These are phyloP conservation scores for Montipora sp. DNA, from an alignment of 64 coral and sea anemone species.

Conservation along the genomic window DNA sequence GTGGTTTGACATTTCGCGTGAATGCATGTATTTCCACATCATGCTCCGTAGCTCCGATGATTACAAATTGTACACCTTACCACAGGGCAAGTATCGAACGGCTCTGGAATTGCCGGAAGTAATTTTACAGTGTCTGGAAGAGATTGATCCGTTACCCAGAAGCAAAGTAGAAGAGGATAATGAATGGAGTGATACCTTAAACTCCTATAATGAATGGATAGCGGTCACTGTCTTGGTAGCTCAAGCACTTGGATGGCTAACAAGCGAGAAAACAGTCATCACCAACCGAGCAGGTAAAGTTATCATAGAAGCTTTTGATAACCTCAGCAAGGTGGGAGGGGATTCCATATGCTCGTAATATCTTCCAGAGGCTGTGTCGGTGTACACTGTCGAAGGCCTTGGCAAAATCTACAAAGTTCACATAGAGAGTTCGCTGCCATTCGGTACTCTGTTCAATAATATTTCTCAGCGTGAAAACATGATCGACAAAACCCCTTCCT, in stretches of 20 bases:
- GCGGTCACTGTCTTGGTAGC: not conserved
- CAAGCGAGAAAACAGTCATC: not conserved
- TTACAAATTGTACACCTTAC: constrained; percentile 9
- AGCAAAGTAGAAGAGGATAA: not conserved
- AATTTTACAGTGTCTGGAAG: not conserved
- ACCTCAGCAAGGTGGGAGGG: not conserved
- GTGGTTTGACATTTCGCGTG: not conserved
- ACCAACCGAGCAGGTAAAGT: constrained; percentile 3
- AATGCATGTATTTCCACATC: not conserved
- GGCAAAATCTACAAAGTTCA: constrained; percentile 58
- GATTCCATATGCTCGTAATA: constrained; percentile 16
- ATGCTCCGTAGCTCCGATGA: not conserved
- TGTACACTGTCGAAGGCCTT: constrained; percentile 45
- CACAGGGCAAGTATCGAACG: constrained; percentile 14
- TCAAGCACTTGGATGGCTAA: constrained; percentile 14
- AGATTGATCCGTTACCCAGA: not conserved
- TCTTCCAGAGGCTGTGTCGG: constrained; percentile 24
- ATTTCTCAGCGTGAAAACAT: constrained; percentile 24
- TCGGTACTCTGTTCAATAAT: constrained; percentile 10
- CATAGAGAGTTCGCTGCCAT: constrained; percentile 10
- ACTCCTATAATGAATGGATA: not conserved
- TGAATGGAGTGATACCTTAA: not conserved
- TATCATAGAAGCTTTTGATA: not conserved
- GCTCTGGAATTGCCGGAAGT: constrained; percentile 4
- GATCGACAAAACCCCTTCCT: constrained; percentile 16